phyloP scores from a whole-genome alignment of 92 coral and sea anemone species.

The Plumapathes pennacea region DNA sequence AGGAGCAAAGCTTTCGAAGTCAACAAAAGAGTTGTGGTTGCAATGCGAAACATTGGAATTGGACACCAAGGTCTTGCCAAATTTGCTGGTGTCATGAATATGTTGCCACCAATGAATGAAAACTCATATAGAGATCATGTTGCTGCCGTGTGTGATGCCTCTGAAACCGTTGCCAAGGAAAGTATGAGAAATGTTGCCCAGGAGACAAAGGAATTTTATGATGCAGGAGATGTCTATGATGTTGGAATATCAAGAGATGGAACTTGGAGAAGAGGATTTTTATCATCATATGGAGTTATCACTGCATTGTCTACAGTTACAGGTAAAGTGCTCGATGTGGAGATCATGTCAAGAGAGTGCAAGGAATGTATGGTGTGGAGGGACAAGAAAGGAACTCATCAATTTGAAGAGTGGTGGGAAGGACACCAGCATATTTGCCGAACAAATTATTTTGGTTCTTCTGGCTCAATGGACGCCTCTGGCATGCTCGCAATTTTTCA shows the following conservation, averaged over 20 bases:
- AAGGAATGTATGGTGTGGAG: constrained; percentile 24
- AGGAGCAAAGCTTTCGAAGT: constrained; percentile 39
- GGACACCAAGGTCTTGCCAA: constrained; percentile 58
- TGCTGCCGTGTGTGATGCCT: constrained; percentile 26
- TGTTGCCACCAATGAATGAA: constrained; percentile 53
- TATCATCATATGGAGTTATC: constrained; percentile 41
- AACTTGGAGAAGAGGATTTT: constrained; percentile 51
- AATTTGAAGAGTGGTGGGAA: constrained; percentile 52
- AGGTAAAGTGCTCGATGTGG: constrained; percentile 46
- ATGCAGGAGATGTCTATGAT: constrained; percentile 16
- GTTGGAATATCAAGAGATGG: constrained; percentile 51
- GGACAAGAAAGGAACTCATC: constrained; percentile 21
- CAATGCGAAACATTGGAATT: constrained; percentile 39
- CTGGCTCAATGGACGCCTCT: constrained; percentile 55
- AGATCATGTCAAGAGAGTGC: constrained; percentile 25
- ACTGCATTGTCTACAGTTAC: constrained; percentile 38
- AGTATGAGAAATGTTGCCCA: constrained; percentile 39
- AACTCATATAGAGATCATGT: constrained; percentile 42
- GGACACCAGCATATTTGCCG: constrained; percentile 36
- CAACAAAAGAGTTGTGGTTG: constrained; percentile 50
- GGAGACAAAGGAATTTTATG: constrained; percentile 29
- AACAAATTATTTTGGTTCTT: constrained; percentile 40
- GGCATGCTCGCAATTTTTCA: constrained; percentile 31
- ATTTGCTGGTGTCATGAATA: constrained; percentile 42
- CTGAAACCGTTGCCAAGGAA: constrained; percentile 25